Evolutionary conservation across 2,888 invertebrate species (phyloP).

Genomic region (Timema podura): DNA sequence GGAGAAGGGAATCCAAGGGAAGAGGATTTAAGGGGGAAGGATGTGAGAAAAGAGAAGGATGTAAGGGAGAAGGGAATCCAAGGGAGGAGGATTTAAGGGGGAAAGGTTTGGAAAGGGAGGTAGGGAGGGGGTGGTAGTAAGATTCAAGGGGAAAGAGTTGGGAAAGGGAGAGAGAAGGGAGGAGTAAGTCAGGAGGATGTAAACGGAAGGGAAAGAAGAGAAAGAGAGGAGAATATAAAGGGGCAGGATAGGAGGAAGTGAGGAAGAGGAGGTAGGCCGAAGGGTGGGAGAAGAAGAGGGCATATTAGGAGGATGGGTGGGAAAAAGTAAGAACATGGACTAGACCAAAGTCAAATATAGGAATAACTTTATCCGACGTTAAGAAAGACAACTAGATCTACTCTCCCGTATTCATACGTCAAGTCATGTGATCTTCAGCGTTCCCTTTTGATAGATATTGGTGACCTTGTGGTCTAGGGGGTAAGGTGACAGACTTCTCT

Average conservation of each 20-base stretch:
- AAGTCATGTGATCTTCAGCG: too few relatives aligned
- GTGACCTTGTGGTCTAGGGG: too few relatives aligned
- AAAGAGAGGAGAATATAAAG: background rate
- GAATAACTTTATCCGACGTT: too few relatives aligned
- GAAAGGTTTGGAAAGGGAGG: background rate
- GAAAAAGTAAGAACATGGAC: too few relatives aligned
- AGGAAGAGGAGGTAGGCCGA: constrained; percentile 2
- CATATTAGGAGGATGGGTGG: background rate
- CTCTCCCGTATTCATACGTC: too few relatives aligned
- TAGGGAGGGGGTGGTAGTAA: background rate
- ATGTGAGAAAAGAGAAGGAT: background rate
- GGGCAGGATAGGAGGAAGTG: background rate
- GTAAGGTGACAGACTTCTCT: too few relatives aligned
- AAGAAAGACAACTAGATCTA: too few relatives aligned
- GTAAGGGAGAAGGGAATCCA: background rate
- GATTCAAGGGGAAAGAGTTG: background rate
- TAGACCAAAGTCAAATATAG: too few relatives aligned
- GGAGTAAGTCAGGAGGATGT: background rate
- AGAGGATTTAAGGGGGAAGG: background rate
- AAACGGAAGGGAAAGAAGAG: background rate
- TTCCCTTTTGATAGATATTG: too few relatives aligned
- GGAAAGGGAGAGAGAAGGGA: background rate
- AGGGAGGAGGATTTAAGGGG: background rate
- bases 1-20: background rate
- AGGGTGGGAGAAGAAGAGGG: background rate